Evolutionary conservation across 2,888 invertebrate genomes (phyloP).

Genomic region (Neoitamus cyanurus): DNA sequence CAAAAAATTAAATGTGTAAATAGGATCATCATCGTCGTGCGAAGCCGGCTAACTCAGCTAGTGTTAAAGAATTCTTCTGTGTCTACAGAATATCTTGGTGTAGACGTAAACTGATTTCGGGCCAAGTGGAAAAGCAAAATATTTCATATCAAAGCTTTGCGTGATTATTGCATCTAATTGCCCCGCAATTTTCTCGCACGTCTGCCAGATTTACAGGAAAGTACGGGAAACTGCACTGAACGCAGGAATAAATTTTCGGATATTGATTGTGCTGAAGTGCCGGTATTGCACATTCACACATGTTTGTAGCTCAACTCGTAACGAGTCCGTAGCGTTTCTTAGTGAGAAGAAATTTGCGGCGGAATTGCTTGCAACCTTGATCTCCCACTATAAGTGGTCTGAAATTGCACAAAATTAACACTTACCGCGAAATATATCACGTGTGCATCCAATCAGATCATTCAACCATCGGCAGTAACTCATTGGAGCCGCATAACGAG

Average conservation of each 20-base stretch:
- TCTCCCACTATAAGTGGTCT: slow-evolving; percentile 27
- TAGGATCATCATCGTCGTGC: no score
- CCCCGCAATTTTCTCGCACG: not conserved
- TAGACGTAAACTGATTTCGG: no score
- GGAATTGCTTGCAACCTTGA: not conserved
- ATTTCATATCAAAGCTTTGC: no score
- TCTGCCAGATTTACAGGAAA: not conserved
- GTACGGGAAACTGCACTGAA: not conserved
- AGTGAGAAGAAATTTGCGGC: slow-evolving; percentile 22
- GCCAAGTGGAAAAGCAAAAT: no score
- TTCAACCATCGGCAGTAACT: slow-evolving; percentile 35
- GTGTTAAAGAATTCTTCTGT: no score
- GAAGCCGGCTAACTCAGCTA: no score
- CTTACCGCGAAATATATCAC: slow-evolving; percentile 43
- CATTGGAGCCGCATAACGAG: slow-evolving; percentile 36
- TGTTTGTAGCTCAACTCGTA: not conserved
- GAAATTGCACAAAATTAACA: slow-evolving; percentile 44
- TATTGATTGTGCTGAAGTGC: not conserved
- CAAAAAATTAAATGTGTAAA: no score
- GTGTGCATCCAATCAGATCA: slow-evolving; percentile 44
- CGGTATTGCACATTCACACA: not conserved
- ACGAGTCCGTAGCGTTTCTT: not conserved
- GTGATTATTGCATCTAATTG: not conserved
- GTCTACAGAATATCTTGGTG: no score
- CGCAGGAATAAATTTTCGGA: not conserved